Conservation (phyloP, 2,113 vertebrate genomes). For the Cricetomys ansorgei region DNA sequence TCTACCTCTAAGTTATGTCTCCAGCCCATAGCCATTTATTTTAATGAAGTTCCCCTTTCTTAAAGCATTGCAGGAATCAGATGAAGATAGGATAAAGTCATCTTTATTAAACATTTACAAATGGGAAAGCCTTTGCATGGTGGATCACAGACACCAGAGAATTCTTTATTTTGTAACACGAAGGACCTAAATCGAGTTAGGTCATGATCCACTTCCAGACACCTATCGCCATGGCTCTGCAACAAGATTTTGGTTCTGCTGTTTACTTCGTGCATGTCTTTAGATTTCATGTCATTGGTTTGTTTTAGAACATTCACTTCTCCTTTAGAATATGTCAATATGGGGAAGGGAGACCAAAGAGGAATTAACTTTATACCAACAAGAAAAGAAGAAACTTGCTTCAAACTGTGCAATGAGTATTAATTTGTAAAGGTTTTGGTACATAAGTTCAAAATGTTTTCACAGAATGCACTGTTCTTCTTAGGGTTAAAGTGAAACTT, state of each 20-base stretch:
- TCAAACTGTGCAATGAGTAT: constrained; percentile 12
- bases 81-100: neutral
- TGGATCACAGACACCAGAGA: constrained; percentile 17
- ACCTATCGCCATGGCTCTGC: neutral
- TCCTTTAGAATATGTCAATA: constrained; percentile 49
- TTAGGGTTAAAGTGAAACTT: constrained; percentile 76
- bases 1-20: neutral
- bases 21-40: constrained; percentile 26
- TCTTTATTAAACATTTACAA: constrained; percentile 60
- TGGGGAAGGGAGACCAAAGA: constrained; percentile 18
- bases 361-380: constrained; percentile 34
- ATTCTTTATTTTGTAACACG: neutral
- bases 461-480: constrained; percentile 26
- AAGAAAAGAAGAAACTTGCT: constrained; percentile 13
- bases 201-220: constrained; percentile 4
- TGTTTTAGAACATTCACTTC: constrained; percentile 35
- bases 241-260: constrained; percentile 4
- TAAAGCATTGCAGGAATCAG: neutral
- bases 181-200: constrained; percentile 45
- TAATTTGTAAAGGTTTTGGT: constrained; percentile 40
- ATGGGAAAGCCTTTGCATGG: constrained; percentile 20
- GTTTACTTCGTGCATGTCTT: constrained; percentile 43
- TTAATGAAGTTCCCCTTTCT: neutral
- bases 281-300: constrained; percentile 11
- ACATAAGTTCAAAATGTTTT: constrained; percentile 45